Base-by-base conservation (phyloP, 1,140 invertebrate species). In the Drosophila pruinosa region DNA sequence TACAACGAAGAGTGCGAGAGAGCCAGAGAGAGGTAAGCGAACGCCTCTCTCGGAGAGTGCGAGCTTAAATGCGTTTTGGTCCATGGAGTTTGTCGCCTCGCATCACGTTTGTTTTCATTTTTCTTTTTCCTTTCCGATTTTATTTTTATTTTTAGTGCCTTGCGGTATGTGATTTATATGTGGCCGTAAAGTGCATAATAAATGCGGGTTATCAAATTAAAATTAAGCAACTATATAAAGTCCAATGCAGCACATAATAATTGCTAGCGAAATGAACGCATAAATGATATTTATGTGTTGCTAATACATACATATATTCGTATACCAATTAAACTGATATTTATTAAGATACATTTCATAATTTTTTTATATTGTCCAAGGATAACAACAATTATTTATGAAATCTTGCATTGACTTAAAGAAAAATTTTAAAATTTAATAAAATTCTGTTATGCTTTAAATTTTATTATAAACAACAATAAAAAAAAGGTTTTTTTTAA, bases 141-240 rank as follows among this genome's bases (percentile, higher is more conserved):
- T 72, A 52, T 64, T 70, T 31, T 73, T 78, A 61, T 58, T 67
- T 67, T 72, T 65, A 72, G 52, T 67, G 50, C 53, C 34, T 52
- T 64, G 61, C 62, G 69, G 69, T 67, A 67, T 67, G 47, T 67
- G 52, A 80, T 83, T 86, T 85, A 86, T 86, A 61, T 58, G 39
- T 61, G 19, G 43, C 26, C 59, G 34, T 61, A 63, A 68, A 82
- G 39, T 64, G 53, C 71, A 64, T 75, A 61, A 65, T 85, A 72
- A 72, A 69, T 53, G 57, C 34, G 45, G 47, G 36, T 56, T 57
- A 64, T 78, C 48, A 73, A 77, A 73, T 65, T 58, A 52, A 83
- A 57, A 78, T 72, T 63, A 69, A 63, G 57, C 39, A 75, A 45
- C 50, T 34, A 50, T 45, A 70, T 56, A 61, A 58, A 67, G 21